Evolutionary conservation across 37 sponge, comb jelly and placozoan species (phyloP).

Genomic region (Dysidea cf. avara): DNA sequence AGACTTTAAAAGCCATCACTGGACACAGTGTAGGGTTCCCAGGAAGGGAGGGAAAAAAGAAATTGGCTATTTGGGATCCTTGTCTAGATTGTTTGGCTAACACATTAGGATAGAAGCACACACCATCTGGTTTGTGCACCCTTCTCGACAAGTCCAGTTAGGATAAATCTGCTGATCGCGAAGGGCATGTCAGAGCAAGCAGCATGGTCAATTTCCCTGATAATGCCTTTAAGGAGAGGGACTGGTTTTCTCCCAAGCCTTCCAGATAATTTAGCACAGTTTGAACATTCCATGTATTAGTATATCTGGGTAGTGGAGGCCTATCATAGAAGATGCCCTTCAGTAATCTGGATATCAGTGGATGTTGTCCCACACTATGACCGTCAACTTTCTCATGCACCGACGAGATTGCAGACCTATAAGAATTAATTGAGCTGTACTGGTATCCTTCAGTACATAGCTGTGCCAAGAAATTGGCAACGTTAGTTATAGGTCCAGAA

Average conservation of each 20-base stretch:
- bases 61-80: too few species aligned
- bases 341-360: neutral
- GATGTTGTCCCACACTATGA: conserved; percentile 17
- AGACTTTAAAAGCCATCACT: conserved; percentile 14
- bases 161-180: conserved; percentile 3
- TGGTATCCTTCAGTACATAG: too few species aligned
- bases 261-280: too few species aligned
- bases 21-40: conserved; percentile 10
- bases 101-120: too few species aligned
- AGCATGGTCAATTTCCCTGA: too few species aligned
- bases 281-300: conserved; percentile 19
- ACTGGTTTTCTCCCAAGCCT: too few species aligned
- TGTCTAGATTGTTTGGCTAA: too few species aligned
- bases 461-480: conserved; percentile 36
- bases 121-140: conserved; percentile 6
- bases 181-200: conserved; percentile 3
- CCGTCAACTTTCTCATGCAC: conserved; percentile 14
- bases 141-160: neutral
- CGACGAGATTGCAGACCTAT: conserved; percentile 28
- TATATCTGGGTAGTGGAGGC: conserved; percentile 24
- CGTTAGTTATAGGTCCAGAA: conserved; percentile 1
- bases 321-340: conserved; percentile 34
- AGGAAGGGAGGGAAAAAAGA: conserved; percentile 25
- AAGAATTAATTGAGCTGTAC: neutral
- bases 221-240: too few species aligned